Evolutionary conservation across 2,797 vertebrate species (phyloP), one percentile per base, ranked within the genome.

Genomic region (Diceros bicornis): DNA sequence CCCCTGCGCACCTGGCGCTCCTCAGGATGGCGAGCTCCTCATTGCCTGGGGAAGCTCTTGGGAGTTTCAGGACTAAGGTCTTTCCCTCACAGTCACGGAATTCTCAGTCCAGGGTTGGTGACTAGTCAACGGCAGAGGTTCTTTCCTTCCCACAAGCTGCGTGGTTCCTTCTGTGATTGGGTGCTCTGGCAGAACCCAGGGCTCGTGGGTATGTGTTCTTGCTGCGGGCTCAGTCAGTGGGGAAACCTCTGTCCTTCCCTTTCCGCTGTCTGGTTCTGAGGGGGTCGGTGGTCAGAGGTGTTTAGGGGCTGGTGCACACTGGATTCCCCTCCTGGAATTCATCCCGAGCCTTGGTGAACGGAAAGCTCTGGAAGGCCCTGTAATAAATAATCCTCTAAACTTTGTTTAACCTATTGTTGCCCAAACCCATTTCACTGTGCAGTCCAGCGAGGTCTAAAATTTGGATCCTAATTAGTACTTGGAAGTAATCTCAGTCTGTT

Each of bases 231-330:
- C 50, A 52, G 50, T 4, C 13, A 3, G 50, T 4, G 50, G 50
- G 14, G 50, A 52, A 52, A 16, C 16, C 50, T 13, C 13, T 14
- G 9, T 50, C 47, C 14, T 52, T 16, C 50, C 13, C 50, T 52
- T 52, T 37, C n/a, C 0, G 4, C 50, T 57, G n/a, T 52, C 52
- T 17, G 4, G 1, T 27, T 52, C n/a, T 4, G n/a, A n/a, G n/a
- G n/a, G 12, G 5, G 7, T 13, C 21, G 3, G n/a, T 57, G n/a
- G n/a, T 57, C n/a, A 57, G n/a, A 27, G 7, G 14, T 0, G 1
- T 55, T 57, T 13, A 3, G 23, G 21, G 77, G n/a, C 1, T 0
- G 1, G 1, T 37, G 52, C 77, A 13, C 64, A n/a, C 0, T 4
- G 77, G 52, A 52, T 23, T 79, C 21, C 2, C 21, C 23, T 79